These are phyloP conservation scores for Phalacrocorax pelagicus DNA, from an alignment of 2,113 vertebrate genomes.

Conservation along the genomic window DNA sequence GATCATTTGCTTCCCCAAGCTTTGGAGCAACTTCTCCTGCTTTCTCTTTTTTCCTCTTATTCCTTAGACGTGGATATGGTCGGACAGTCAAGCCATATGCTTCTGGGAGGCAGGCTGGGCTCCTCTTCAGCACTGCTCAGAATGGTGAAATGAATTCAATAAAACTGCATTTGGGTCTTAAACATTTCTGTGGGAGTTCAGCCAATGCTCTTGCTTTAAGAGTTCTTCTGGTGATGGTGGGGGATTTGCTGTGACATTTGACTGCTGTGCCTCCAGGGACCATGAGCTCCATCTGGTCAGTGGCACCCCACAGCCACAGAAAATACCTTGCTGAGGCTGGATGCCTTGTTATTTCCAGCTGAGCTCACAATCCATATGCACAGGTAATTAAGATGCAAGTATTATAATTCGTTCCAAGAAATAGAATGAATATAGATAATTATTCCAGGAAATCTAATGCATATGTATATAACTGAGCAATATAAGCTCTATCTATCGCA, in stretches of 20 bases:
- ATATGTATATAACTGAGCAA: no score
- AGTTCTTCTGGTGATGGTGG: not conserved
- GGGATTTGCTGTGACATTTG: not conserved
- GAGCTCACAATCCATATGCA: not conserved
- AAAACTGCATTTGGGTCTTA: not conserved
- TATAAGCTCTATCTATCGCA: no score
- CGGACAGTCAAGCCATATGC: not conserved
- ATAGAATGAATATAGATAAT: no score
- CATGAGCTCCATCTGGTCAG: not conserved
- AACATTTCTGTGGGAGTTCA: not conserved
- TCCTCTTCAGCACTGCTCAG: not conserved
- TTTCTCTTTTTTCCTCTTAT: slow-evolving; percentile 41
- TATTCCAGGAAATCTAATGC: no score
- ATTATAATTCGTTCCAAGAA: no score
- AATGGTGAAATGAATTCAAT: not conserved
- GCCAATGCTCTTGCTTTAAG: not conserved
- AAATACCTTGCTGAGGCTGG: not conserved
- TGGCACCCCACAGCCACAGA: not conserved
- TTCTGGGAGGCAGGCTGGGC: not conserved
- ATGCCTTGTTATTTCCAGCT: not conserved
- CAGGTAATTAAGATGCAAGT: no score
- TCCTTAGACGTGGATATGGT: slow-evolving; percentile 10
- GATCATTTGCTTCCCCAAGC: not conserved
- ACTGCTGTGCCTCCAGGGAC: not conserved
- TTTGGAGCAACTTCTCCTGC: not conserved